phyloP scores from a whole-genome alignment of 2,888 invertebrate species.

The Athrips mouffetella region DNA sequence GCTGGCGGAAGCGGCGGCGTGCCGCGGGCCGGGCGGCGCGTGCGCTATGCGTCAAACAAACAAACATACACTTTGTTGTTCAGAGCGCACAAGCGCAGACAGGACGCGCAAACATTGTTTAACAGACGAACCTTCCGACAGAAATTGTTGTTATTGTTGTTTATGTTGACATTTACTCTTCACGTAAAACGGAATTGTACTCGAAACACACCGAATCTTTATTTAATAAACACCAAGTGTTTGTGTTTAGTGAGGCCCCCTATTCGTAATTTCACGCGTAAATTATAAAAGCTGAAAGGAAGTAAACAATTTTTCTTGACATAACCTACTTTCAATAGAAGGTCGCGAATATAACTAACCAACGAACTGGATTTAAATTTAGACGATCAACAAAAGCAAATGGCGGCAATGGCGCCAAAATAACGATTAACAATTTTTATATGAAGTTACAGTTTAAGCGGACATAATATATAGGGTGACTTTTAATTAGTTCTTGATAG shows the following conservation, averaged over 20 bases:
- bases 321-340: constrained; percentile 3
- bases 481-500: no score
- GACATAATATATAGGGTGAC: no score
- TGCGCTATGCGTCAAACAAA: constrained; percentile 37
- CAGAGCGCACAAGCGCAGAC: constrained; percentile 14
- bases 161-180: constrained; percentile 20
- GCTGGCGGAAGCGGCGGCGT: constrained; percentile 18
- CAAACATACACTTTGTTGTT: constrained; percentile 31
- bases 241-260: not conserved
- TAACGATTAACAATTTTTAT: no score
- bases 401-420: no score
- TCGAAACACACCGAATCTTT: not conserved
- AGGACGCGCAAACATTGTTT: constrained; percentile 28
- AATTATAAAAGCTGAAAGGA: not conserved
- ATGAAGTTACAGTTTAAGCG: no score
- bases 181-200: not conserved
- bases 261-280: not conserved
- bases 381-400: no score
- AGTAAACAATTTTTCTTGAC: constrained; percentile 2
- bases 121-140: constrained; percentile 34
- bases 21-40: constrained; percentile 39
- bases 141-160: constrained; percentile 16
- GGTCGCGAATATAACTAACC: not conserved
- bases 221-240: constrained; percentile 1
- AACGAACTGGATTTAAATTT: not conserved